Evolutionary conservation across 2,113 vertebrate species (phyloP).

Genomic region (Malaclemys terrapin): DNA sequence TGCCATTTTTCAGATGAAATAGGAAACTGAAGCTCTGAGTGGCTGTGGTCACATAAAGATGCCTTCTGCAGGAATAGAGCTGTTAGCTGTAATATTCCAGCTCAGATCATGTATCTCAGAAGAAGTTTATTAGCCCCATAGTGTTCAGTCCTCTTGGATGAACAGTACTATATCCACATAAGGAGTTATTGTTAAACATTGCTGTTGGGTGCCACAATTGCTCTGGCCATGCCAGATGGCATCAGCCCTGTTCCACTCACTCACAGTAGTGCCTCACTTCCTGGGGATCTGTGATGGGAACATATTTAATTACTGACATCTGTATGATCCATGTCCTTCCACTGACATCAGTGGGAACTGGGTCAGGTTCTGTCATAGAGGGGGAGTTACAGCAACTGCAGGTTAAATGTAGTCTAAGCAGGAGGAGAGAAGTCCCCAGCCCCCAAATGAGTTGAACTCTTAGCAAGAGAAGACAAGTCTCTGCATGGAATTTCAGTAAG

Average conservation of each 20-base stretch:
- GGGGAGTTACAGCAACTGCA: neutral
- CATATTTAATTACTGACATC: neutral
- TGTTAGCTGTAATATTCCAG: neutral
- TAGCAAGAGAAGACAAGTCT: neutral
- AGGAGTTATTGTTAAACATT: neutral
- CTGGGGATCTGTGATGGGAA: neutral
- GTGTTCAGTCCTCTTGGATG: neutral
- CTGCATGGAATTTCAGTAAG: neutral
- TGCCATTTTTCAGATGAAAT: neutral
- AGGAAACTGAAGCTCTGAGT: neutral
- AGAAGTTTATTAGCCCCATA: neutral
- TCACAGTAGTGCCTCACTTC: neutral
- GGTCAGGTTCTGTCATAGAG: neutral
- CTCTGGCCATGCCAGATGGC: neutral
- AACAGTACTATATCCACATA: neutral
- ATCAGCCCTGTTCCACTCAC: neutral
- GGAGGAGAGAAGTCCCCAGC: fast-evolving
- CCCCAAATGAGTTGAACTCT: neutral
- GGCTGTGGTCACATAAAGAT: neutral
- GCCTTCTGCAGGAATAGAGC: neutral
- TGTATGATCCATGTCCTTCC: neutral
- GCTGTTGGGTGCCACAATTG: neutral
- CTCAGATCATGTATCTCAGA: neutral
- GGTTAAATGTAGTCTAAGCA: neutral
- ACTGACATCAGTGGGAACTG: neutral